Percentiles rank a stretch among this genome's conserved stretches.
Evolutionary conservation across 2,797 vertebrate genomes (phyloP).

Genomic region (Molossus molossus): DNA sequence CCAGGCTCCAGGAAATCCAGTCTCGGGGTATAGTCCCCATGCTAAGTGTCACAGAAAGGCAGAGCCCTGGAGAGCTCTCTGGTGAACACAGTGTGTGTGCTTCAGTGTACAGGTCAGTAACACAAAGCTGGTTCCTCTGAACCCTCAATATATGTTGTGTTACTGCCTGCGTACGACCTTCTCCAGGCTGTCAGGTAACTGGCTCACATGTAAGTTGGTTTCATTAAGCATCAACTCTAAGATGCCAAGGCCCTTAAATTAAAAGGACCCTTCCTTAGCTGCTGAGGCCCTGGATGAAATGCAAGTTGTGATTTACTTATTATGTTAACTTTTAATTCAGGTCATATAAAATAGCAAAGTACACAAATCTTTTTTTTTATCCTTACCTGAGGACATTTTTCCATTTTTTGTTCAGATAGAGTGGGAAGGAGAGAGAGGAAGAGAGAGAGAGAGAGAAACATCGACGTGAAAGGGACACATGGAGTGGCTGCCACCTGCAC

Average conservation of each 20-base stretch:
- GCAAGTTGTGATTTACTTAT: neutral
- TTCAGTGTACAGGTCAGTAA: neutral
- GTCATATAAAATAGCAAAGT: neutral
- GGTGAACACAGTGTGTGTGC: rapidly evolving
- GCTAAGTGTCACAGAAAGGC: neutral
- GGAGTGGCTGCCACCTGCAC: too few species aligned
- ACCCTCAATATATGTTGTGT: neutral
- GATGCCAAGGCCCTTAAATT: neutral
- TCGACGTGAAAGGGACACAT: too few species aligned
- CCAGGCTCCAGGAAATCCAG: neutral
- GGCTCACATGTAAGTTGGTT: neutral
- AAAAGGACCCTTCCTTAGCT: neutral
- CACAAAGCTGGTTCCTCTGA: neutral
- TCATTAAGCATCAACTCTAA: neutral
- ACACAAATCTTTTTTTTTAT: neutral
- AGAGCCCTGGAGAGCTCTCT: neutral
- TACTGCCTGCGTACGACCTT: neutral
- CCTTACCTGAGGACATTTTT: too few species aligned
- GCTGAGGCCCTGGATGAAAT: neutral
- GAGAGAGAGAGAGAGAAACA: too few species aligned
- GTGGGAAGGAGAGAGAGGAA: too few species aligned
- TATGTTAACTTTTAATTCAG: neutral
- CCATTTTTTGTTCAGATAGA: too few species aligned
- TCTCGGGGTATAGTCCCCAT: neutral
- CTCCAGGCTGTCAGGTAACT: neutral